These are phyloP conservation scores for Ophthalmolycus amberensis DNA, from an alignment of 2,113 vertebrate species.

Conservation along the genomic window DNA sequence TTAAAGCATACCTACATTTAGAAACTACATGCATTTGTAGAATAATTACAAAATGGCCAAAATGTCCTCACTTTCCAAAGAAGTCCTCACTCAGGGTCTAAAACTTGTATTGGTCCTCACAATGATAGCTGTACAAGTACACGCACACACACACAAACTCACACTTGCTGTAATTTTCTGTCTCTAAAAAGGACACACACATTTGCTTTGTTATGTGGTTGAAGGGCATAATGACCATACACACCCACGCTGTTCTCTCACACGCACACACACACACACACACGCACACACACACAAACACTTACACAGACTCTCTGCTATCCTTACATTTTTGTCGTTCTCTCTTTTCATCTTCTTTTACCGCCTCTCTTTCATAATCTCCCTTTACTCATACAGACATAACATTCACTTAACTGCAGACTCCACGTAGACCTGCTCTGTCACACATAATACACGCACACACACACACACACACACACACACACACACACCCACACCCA, in stretches of 20 bases:
- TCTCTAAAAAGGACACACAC: slow-evolving; percentile 5
- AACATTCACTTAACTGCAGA: slow-evolving; percentile 52
- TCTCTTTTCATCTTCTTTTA: slow-evolving; percentile 46
- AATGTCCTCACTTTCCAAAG: too few relatives aligned
- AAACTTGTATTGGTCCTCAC: not conserved
- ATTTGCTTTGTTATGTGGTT: slow-evolving; percentile 5
- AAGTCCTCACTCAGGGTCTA: too few relatives aligned
- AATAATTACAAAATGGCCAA: not conserved
- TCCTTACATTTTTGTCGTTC: slow-evolving; percentile 46
- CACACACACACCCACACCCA: slow-evolving; percentile 41
- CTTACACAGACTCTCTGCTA: not conserved
- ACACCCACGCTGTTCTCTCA: not conserved
- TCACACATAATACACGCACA: slow-evolving; percentile 11
- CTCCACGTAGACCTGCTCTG: slow-evolving; percentile 20
- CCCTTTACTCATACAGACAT: slow-evolving; percentile 46
- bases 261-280: slow-evolving; percentile 16
- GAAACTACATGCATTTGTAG: not conserved
- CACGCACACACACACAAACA: slow-evolving; percentile 17
- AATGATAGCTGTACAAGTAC: not conserved
- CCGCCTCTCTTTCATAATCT: slow-evolving; percentile 37
- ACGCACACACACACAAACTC: not conserved
- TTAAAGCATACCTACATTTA: not conserved
- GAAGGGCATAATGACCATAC: slow-evolving; percentile 5
- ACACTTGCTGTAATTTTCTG: not conserved
- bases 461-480: slow-evolving; percentile 34